These are phyloP conservation scores for Cricetomys ansorgei DNA, from an alignment of 2,113 vertebrate genomes.

Conservation along the genomic window DNA sequence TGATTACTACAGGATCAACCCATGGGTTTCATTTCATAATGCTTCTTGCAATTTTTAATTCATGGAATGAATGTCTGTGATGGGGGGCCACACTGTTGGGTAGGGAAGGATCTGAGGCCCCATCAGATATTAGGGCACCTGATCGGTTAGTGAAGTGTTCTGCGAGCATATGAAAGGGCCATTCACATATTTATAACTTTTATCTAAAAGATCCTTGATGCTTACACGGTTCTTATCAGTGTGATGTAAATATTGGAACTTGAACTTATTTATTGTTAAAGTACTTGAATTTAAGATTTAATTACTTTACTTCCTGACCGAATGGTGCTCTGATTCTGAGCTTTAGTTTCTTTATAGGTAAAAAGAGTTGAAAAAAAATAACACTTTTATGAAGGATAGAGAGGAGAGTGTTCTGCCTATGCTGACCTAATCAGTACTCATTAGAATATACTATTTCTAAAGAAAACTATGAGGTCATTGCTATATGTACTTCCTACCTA, in stretches of 20 bases:
- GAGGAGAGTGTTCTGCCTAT: not conserved
- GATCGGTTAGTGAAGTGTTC: not conserved
- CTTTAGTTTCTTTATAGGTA: not conserved
- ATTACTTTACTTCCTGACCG: not conserved
- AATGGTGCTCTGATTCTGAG: constrained; percentile 18
- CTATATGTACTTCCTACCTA: not conserved
- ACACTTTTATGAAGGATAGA: not conserved
- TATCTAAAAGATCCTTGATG: not conserved
- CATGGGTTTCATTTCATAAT: constrained; percentile 12
- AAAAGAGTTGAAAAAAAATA: not conserved
- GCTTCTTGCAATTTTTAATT: not conserved
- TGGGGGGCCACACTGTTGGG: not conserved
- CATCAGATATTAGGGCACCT: not conserved
- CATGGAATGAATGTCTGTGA: not conserved
- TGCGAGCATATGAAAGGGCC: not conserved
- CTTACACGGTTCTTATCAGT: not conserved
- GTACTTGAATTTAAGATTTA: constrained; percentile 43
- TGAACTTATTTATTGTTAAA: not conserved
- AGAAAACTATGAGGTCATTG: not conserved
- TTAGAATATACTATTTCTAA: not conserved
- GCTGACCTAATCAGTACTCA: not conserved
- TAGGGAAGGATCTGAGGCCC: constrained; percentile 10
- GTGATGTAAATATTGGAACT: not conserved
- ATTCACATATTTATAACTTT: not conserved
- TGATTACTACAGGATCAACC: not conserved